Percentiles rank a stretch among this genome's conserved stretches.
Conservation (phyloP, 1,140 invertebrate genomes). For the Ips nitidus region DNA sequence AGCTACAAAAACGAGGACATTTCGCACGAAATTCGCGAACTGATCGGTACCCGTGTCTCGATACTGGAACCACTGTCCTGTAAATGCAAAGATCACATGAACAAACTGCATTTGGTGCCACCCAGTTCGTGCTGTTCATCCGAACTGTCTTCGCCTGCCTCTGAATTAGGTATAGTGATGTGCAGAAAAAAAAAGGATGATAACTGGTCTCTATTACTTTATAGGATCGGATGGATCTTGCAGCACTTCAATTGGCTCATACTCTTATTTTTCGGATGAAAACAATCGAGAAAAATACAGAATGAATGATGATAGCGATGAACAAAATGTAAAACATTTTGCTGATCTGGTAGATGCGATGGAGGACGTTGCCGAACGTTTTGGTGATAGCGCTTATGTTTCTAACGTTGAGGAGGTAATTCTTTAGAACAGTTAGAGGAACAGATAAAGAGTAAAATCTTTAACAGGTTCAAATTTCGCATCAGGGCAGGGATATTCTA, state of each 20-base stretch:
- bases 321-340: neutral
- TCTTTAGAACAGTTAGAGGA: neutral
- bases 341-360: conserved; percentile 7
- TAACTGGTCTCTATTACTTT: neutral
- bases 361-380: conserved; percentile 5
- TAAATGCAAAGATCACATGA: conserved; percentile 17
- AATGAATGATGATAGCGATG: neutral
- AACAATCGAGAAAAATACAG: neutral
- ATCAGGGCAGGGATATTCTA: conserved; percentile 11
- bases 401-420: conserved; percentile 11
- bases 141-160: conserved; percentile 6
- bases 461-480: conserved; percentile 11
- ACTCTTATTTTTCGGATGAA: conserved; percentile 14
- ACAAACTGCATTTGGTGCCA: conserved; percentile 5
- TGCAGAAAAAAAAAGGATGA: neutral
- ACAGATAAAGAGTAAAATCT: neutral
- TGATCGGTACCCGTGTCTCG: neutral
- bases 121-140: conserved; percentile 7
- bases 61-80: conserved; percentile 16
- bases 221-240: conserved; percentile 7
- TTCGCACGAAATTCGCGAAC: conserved; percentile 19
- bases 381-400: neutral
- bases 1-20: conserved; percentile 6
- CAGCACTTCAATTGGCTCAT: conserved; percentile 4
- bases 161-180: conserved; percentile 3